Conservation (phyloP, 2,797 vertebrate species). For the Eulemur coronatus region DNA sequence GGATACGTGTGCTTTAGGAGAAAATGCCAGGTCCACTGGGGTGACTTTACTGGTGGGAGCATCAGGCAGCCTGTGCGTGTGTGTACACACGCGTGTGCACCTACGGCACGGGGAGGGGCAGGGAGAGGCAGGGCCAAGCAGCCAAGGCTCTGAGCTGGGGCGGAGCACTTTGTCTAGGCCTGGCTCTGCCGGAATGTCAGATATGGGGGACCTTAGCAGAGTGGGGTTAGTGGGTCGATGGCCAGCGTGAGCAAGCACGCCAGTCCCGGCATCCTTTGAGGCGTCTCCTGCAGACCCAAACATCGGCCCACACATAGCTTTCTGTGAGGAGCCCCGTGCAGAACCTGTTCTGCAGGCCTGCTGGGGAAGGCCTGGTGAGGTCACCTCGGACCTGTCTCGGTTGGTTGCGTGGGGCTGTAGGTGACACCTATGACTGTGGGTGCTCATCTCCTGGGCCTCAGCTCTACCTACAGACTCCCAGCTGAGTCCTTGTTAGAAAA, state of each 20-base stretch:
- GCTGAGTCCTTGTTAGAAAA: neutral
- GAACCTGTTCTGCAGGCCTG: conserved; percentile 51
- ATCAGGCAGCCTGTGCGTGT: neutral
- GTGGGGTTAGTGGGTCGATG: neutral
- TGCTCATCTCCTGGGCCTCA: neutral
- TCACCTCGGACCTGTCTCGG: neutral
- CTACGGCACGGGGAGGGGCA: neutral
- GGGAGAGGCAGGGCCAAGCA: neutral
- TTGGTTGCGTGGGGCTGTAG: neutral
- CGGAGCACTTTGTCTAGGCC: neutral
- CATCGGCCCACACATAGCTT: neutral
- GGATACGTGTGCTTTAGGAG: neutral
- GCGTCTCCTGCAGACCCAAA: conserved; percentile 15
- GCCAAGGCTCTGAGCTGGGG: neutral
- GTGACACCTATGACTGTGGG: neutral
- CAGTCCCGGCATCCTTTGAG: neutral
- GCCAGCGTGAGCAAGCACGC: neutral
- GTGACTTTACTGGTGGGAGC: neutral
- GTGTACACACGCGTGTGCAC: too few relatives aligned
- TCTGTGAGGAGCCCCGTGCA: neutral
- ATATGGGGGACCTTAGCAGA: neutral
- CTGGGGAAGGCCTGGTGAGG: neutral
- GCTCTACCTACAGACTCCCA: neutral
- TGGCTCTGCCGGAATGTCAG: neutral
- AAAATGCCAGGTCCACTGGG: neutral